Percentiles rank a stretch among this genome's conserved stretches.
Conservation (phyloP, 2,113 vertebrate genomes). For the Campylomormyrus numenius region DNA sequence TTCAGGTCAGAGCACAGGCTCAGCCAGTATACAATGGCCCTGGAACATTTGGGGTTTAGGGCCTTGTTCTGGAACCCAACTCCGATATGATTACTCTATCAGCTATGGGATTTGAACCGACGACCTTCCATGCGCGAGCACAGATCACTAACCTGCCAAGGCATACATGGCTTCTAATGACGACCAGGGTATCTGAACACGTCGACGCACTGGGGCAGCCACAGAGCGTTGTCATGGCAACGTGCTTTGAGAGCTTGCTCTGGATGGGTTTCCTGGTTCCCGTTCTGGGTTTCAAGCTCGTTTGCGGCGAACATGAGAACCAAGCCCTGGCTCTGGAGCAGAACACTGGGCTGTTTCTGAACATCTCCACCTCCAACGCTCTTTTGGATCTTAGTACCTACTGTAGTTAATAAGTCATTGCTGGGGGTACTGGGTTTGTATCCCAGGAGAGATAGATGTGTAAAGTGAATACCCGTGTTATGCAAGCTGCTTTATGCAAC, state of each 20-base stretch:
- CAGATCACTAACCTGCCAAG: background rate
- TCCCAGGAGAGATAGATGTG: background rate
- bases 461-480: background rate
- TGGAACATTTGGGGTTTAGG: background rate
- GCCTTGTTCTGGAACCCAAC: background rate
- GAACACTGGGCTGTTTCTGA: background rate
- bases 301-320: background rate
- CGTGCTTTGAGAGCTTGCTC: background rate
- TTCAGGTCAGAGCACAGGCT: background rate
- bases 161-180: background rate
- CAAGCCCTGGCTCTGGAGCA: background rate
- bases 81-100: background rate
- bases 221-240: background rate
- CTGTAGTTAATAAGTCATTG: background rate
- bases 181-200: background rate
- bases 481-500: background rate
- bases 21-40: background rate
- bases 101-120: background rate
- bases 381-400: background rate
- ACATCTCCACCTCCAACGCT: background rate
- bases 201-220: background rate
- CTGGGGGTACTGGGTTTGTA: background rate
- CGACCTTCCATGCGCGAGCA: background rate
- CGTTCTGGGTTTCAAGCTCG: background rate
- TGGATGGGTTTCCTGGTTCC: background rate